Percentiles rank a stretch among this genome's conserved stretches.
Conservation (phyloP, 2,888 invertebrate genomes). For the Drosophila colorata region DNA sequence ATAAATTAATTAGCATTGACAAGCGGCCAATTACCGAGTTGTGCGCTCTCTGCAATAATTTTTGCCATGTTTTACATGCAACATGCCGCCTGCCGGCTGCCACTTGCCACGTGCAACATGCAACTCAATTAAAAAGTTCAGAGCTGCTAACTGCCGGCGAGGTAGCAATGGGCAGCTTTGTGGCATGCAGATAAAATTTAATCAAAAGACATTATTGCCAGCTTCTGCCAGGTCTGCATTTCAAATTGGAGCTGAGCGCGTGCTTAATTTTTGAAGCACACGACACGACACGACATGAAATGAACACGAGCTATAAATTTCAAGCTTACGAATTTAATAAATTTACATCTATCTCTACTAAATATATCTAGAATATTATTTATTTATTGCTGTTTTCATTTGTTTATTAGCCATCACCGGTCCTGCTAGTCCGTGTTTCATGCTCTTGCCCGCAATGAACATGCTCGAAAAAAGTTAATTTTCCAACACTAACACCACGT, state of each 20-base stretch:
- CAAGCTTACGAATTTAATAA: too few species aligned
- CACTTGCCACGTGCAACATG: slow-evolving; percentile 13
- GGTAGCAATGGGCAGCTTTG: background rate
- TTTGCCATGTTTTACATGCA: slow-evolving; percentile 3
- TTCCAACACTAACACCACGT: background rate
- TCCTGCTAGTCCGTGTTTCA: too few species aligned
- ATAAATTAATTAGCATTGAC: slow-evolving; percentile 21
- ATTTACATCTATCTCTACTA: too few species aligned
- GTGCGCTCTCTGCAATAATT: slow-evolving; percentile 1
- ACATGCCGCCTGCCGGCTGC: slow-evolving; percentile 5
- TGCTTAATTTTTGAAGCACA: background rate
- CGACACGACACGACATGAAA: too few species aligned
- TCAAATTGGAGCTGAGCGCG: background rate
- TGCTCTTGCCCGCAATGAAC: background rate
- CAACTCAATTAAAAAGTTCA: slow-evolving; percentile 43
- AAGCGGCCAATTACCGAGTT: slow-evolving; percentile 5
- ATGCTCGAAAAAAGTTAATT: background rate
- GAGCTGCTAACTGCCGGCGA: background rate
- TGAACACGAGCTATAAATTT: too few species aligned
- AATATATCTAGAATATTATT: too few species aligned
- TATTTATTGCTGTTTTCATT: too few species aligned
- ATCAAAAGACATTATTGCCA: background rate
- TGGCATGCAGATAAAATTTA: background rate
- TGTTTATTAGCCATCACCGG: too few species aligned
- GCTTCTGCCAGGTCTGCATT: too few species aligned